Base-by-base conservation (phyloP, 2,113 vertebrate species). In the Rhegmatorhina hoffmannsi region DNA sequence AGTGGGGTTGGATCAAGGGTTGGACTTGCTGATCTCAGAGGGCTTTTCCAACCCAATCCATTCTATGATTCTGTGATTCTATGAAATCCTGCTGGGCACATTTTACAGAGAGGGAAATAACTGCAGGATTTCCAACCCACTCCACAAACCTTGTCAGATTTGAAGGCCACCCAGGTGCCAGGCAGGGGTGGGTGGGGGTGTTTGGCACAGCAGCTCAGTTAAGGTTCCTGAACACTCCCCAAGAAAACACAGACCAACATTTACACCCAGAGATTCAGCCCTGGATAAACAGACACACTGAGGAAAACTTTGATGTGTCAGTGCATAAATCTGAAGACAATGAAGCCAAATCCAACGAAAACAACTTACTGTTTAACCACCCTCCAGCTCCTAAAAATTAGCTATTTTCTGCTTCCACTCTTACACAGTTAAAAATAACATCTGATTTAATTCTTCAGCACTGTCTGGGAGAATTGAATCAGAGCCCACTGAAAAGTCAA, bases 381-480 rank as follows among this genome's bases (percentile, higher is more conserved):
- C 40, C 79, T 78, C n/a, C 49, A 25, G 21, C 40, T 81, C 82
- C 60, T 73, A 47, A 70, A 89, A 91, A 47, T 60, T 1, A 68
- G 36, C 33, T 66, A 6, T 50, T 82, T 91, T 83, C 63, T 66
- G 43, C 26, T 68, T 23, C 75, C 19, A 20, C 66, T 59, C 18
- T 24, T 52, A 49, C 58, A 29, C 60, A 18, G 31, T 38, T 87
- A 49, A 74, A 90, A 90, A 87, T 66, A 90, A 74, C 76, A 62
- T 36, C 86, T 46, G 44, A 73, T 73, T 89, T 83, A 76, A 33
- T 28, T 53, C 82, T 90, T 70, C 62, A 78, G 31, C 58, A 14
- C 66, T 47, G 68, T 75, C 89, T 94, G 66, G 19, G 17, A 84
- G 72, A 87, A 68, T 21, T 86, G 52, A 84, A 86, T 67, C 84